A percentile compares a stretch with the other conserved stretches of the same genome.
phyloP scores from a whole-genome alignment of 2,888 invertebrate species.

The Sminthurinus aureus region DNA sequence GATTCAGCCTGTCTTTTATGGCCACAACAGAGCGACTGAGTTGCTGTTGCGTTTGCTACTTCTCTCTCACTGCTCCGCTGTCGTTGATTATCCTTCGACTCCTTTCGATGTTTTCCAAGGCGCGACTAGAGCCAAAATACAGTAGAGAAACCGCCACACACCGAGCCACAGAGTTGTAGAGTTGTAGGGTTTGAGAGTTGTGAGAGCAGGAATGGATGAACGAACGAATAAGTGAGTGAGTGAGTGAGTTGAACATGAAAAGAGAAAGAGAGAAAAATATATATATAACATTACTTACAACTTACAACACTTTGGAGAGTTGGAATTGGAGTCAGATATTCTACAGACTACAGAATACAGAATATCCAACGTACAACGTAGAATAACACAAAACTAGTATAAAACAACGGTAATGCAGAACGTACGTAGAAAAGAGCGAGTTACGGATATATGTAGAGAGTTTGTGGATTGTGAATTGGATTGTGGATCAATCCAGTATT shows the following conservation, averaged over 20 bases:
- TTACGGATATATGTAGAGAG: too few relatives aligned
- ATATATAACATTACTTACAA: constrained; percentile 4
- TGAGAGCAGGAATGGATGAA: neutral
- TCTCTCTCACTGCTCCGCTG: constrained; percentile 37
- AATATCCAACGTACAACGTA: too few relatives aligned
- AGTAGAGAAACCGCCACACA: neutral
- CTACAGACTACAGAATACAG: too few relatives aligned
- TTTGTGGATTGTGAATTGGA: too few relatives aligned
- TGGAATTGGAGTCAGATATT: too few relatives aligned
- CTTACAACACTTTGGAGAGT: neutral
- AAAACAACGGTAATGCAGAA: neutral
- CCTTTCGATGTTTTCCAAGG: constrained; percentile 55
- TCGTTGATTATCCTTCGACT: constrained; percentile 46
- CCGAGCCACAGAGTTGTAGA: neutral
- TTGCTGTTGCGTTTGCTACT: constrained; percentile 36
- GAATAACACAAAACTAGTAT: neutral
- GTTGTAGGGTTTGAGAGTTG: neutral
- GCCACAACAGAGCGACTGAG: constrained; percentile 55
- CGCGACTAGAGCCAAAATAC: constrained; percentile 49
- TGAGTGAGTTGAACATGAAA: constrained; percentile 21
- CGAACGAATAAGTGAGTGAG: neutral
- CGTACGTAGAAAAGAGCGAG: too few relatives aligned
- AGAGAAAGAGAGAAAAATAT: constrained; percentile 9
- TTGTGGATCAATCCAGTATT: too few relatives aligned
- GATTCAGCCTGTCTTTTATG: constrained; percentile 52